Evolutionary conservation across 2,797 vertebrate genomes (phyloP).

Genomic region (Microctenopoma steveboyesi): DNA sequence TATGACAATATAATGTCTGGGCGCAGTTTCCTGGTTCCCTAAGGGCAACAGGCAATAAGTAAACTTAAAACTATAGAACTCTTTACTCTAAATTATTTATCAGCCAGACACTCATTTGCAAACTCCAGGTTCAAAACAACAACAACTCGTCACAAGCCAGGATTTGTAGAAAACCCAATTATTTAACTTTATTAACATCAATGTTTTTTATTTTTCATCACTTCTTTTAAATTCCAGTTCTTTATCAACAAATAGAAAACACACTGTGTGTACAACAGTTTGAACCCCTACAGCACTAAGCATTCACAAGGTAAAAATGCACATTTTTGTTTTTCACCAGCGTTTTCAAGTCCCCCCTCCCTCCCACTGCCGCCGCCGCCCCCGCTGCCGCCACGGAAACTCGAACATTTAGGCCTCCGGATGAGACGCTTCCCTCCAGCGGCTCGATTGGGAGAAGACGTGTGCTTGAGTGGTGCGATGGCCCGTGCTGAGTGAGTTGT

Average conservation of each 20-base stretch:
- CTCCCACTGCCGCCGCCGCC: constrained; percentile 18
- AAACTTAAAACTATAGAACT: neutral
- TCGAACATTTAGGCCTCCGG: constrained; percentile 23
- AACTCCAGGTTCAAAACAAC: constrained; percentile 20
- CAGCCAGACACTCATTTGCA: neutral
- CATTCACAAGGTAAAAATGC: constrained; percentile 99
- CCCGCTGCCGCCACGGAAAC: neutral
- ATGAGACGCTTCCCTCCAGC: constrained; percentile 44
- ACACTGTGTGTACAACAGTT: constrained; percentile 98
- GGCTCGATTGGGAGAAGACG: constrained; percentile 52
- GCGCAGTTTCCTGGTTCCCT: neutral
- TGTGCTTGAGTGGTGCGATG: constrained; percentile 67
- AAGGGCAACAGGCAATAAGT: neutral
- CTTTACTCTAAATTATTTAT: neutral
- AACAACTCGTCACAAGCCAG: constrained; percentile 59
- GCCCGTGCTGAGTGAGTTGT: constrained; percentile 52
- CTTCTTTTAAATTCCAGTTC: constrained; percentile 86
- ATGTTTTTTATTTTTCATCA: constrained; percentile 83
- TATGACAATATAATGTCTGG: constrained; percentile 1
- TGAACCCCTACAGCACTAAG: constrained; percentile 98
- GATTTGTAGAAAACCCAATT: constrained; percentile 94
- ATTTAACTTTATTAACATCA: constrained; percentile 99
- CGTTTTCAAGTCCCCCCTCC: constrained; percentile 67
- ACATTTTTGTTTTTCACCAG: constrained; percentile 78
- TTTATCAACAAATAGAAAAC: constrained; percentile 99